Conservation (phyloP, 2,113 vertebrate genomes). For the Abramis brama region DNA sequence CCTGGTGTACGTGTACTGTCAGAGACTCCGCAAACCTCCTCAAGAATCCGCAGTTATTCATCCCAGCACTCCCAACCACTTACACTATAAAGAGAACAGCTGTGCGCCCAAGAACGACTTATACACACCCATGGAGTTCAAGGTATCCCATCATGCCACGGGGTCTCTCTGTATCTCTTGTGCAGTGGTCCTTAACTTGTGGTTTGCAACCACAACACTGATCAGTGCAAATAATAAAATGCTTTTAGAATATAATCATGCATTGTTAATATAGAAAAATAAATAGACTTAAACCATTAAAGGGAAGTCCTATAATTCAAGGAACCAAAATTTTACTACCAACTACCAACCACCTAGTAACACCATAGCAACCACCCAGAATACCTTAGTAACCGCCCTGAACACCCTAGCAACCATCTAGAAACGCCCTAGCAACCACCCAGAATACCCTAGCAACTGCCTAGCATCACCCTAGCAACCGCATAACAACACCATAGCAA, state of each 20-base stretch:
- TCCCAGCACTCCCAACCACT: conserved; percentile 93
- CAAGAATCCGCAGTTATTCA: conserved; percentile 92
- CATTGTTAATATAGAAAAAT: background rate
- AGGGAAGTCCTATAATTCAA: background rate
- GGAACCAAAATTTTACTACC: background rate
- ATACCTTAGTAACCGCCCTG: too few relatives aligned
- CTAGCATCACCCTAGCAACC: too few relatives aligned
- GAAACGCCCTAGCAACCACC: too few relatives aligned
- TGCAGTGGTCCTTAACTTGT: background rate
- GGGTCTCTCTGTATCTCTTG: background rate
- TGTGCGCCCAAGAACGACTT: conserved; percentile 94
- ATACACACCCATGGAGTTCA: conserved; percentile 98
- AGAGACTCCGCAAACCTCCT: conserved; percentile 86
- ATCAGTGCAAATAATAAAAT: background rate
- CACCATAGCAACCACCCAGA: too few relatives aligned
- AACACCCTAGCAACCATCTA: too few relatives aligned
- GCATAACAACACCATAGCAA: too few relatives aligned
- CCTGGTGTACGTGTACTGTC: conserved; percentile 86
- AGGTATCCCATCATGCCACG: conserved; percentile 75
- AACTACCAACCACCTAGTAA: too few relatives aligned
- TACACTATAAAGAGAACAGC: conserved; percentile 89
- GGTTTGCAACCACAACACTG: background rate
- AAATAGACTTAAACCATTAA: background rate
- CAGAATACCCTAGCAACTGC: too few relatives aligned
- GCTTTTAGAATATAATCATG: background rate